These are phyloP conservation scores for Deilephila porcellus DNA, from an alignment of 2,888 invertebrate genomes.

Conservation along the genomic window DNA sequence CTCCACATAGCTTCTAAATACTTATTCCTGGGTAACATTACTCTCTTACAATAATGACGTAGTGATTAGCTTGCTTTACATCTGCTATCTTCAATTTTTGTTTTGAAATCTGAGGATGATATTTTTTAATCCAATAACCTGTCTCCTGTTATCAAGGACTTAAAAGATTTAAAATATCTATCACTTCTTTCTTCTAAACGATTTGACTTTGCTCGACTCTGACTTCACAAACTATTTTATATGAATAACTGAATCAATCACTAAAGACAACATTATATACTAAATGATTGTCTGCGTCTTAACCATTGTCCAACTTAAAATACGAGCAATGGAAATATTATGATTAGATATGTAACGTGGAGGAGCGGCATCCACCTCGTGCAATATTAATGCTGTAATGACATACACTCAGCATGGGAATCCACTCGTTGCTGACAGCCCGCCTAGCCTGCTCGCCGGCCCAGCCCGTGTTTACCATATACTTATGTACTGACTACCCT, in stretches of 20 bases:
- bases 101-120: too few species aligned
- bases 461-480: not conserved
- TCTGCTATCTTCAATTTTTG: too few species aligned
- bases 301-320: constrained; percentile 8
- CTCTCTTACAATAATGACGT: too few species aligned
- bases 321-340: constrained; percentile 20
- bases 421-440: not conserved
- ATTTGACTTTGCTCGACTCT: not conserved
- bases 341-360: constrained; percentile 22
- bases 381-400: constrained; percentile 37
- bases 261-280: not conserved
- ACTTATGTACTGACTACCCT: not conserved
- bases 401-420: constrained; percentile 27
- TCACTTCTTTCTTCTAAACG: not conserved
- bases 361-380: constrained; percentile 27
- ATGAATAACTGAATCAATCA: not conserved
- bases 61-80: too few species aligned
- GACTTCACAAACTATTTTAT: not conserved
- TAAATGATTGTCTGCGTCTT: not conserved
- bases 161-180: too few species aligned
- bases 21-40: too few species aligned
- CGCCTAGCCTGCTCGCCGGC: too few species aligned
- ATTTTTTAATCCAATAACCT: too few species aligned
- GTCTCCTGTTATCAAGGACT: too few species aligned
- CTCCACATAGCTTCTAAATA: too few species aligned